Percentiles rank a stretch among this genome's conserved stretches.
Evolutionary conservation across 1,140 invertebrate genomes (phyloP).

Genomic region (Tetraneura akinire): DNA sequence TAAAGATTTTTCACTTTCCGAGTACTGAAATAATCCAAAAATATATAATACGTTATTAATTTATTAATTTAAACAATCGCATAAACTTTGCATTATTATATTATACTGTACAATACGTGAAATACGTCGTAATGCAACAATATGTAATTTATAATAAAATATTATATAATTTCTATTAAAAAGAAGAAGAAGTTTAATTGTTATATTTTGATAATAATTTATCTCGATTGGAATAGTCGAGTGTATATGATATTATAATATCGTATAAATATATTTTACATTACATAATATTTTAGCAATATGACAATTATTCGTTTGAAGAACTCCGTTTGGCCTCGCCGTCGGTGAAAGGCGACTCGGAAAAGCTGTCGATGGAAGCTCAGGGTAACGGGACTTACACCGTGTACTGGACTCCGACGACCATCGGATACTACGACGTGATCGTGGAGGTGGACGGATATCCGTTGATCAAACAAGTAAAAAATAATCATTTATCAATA

Average conservation of each 20-base stretch:
- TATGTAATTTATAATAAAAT: too few species aligned
- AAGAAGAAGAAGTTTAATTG: too few species aligned
- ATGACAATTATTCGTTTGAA: conserved; percentile 95
- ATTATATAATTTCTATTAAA: too few species aligned
- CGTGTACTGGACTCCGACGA: conserved; percentile 89
- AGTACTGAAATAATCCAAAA: not conserved
- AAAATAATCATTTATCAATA: too few species aligned
- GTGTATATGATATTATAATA: too few species aligned
- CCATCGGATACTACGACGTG: conserved; percentile 86
- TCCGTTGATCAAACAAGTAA: conserved; percentile 61
- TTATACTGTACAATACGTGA: too few species aligned
- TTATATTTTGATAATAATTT: too few species aligned
- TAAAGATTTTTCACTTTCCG: not conserved
- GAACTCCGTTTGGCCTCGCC: conserved; percentile 85
- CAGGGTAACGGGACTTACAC: conserved; percentile 86
- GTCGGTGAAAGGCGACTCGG: conserved; percentile 71
- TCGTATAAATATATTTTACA: too few species aligned
- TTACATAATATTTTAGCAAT: conserved; percentile 71
- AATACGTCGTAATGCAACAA: too few species aligned
- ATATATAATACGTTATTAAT: not conserved
- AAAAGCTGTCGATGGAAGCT: conserved; percentile 80
- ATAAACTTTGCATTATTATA: not conserved
- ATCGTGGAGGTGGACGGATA: conserved; percentile 86
- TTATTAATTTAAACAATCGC: too few species aligned
- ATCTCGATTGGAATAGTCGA: too few species aligned